These are phyloP conservation scores for Acipenser transmontanus DNA, from an alignment of 2,797 vertebrate genomes.

Conservation along the genomic window DNA sequence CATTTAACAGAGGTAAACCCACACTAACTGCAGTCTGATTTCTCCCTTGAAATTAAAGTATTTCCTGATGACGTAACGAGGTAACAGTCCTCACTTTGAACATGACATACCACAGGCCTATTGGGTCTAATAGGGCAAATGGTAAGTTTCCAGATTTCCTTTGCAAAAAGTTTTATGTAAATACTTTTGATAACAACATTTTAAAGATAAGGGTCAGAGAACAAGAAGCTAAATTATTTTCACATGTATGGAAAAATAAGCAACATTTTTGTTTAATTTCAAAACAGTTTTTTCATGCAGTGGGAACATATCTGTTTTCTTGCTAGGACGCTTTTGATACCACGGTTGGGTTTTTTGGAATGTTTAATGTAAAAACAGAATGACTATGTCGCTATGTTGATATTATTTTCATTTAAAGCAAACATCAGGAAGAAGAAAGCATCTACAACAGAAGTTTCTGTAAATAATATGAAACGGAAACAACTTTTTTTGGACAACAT, in stretches of 20 bases:
- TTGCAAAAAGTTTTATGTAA: no score
- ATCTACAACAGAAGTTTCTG: conserved; percentile 6
- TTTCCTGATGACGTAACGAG: no score
- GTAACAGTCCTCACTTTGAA: no score
- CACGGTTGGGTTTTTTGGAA: neutral
- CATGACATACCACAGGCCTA: no score
- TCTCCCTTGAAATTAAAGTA: no score
- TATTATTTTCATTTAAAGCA: conserved; percentile 14
- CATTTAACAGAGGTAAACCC: no score
- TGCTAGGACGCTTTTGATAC: neutral
- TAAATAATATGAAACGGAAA: conserved; percentile 21
- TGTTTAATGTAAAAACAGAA: conserved; percentile 10
- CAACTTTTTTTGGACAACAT: neutral
- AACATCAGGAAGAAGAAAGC: conserved; percentile 11
- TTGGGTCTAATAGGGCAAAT: no score
- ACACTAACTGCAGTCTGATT: no score
- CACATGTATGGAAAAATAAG: neutral
- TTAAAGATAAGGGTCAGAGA: neutral
- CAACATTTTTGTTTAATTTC: neutral
- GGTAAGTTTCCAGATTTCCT: no score
- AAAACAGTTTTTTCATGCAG: neutral
- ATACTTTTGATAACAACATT: neutral
- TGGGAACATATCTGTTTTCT: neutral
- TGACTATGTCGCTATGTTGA: conserved; percentile 11
- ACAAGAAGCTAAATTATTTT: neutral